Conservation (phyloP, 1,140 invertebrate species). For the Leptinotarsa defecta region DNA sequence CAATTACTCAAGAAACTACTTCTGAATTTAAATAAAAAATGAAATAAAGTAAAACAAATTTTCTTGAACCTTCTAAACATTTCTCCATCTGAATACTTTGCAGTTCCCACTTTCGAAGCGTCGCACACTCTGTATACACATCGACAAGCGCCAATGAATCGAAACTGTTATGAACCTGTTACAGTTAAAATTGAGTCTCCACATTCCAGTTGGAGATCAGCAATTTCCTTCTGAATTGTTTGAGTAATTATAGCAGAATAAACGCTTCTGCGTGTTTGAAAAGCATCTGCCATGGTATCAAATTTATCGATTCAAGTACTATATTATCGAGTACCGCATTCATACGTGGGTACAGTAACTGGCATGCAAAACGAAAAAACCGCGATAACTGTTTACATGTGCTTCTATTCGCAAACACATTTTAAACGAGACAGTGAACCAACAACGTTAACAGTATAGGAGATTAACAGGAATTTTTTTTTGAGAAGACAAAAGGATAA, state of each 20-base stretch:
- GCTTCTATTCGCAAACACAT: not conserved
- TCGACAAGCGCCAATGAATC: not conserved
- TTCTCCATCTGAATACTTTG: too few relatives aligned
- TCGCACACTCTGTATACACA: too few relatives aligned
- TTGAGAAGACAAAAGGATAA: not conserved
- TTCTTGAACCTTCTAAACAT: too few relatives aligned
- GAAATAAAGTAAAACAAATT: too few relatives aligned
- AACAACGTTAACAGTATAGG: not conserved
- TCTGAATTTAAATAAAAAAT: too few relatives aligned
- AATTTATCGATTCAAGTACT: not conserved
- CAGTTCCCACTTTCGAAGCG: too few relatives aligned
- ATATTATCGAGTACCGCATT: not conserved
- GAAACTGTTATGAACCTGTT: not conserved
- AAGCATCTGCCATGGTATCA: not conserved
- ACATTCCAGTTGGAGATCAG: too few relatives aligned
- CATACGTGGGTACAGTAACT: slow-evolving; percentile 2
- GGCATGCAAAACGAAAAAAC: not conserved
- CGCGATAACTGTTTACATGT: slow-evolving; percentile 1
- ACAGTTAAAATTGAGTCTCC: not conserved
- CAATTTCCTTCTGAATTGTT: not conserved
- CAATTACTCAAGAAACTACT: too few relatives aligned
- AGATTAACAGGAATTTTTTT: not conserved
- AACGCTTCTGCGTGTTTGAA: not conserved
- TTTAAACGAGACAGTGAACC: not conserved
- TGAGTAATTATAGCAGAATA: not conserved